phyloP scores from a whole-genome alignment of 2,113 vertebrate genomes.

The Rostratula benghalensis region DNA sequence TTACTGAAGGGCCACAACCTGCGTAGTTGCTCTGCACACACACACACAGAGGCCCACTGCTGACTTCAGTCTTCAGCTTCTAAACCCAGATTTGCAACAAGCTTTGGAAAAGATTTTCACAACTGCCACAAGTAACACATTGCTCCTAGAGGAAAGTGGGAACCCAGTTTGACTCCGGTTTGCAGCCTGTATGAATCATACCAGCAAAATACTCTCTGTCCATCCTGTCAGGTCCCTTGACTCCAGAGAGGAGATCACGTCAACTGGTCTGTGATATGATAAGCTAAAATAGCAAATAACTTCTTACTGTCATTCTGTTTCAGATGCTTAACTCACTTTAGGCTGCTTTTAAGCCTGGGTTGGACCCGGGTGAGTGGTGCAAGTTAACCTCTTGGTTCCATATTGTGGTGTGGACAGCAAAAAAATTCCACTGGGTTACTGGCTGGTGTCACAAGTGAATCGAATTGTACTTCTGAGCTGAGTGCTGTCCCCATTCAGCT shows the following conservation, averaged over 20 bases:
- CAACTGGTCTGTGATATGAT: not conserved
- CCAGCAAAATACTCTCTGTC: not conserved
- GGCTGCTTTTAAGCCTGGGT: not conserved
- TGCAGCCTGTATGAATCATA: not conserved
- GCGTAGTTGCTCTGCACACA: fast-evolving
- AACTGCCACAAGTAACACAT: fast-evolving
- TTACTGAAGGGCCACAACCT: not conserved
- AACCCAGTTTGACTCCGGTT: too few relatives aligned
- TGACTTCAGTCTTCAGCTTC: not conserved
- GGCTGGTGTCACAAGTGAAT: not conserved
- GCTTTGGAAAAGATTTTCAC: not conserved
- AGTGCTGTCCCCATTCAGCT: not conserved
- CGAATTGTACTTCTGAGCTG: not conserved
- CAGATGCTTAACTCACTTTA: not conserved
- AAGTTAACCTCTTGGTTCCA: not conserved
- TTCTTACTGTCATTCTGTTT: not conserved
- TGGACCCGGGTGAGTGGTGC: not conserved
- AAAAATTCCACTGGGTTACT: not conserved
- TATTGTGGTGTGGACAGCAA: not conserved
- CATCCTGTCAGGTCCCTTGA: fast-evolving
- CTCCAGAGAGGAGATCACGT: not conserved
- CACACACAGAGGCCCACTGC: not conserved
- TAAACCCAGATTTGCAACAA: not conserved
- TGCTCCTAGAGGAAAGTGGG: not conserved
- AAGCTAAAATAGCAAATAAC: not conserved